Conservation (phyloP, 2,113 vertebrate species). For the Ceyx melanurus region DNA sequence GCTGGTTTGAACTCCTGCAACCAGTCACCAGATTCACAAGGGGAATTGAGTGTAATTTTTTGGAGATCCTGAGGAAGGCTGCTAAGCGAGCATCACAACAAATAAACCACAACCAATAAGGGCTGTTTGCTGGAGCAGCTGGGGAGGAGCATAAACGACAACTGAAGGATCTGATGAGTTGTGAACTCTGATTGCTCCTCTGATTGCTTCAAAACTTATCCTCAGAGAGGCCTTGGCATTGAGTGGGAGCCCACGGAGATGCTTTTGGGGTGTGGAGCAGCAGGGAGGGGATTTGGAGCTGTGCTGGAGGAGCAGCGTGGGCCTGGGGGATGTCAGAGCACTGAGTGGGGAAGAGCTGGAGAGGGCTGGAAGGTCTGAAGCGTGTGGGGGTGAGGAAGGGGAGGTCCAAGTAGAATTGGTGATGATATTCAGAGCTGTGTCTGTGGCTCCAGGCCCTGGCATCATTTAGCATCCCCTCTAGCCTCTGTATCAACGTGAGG, state of each 20-base stretch:
- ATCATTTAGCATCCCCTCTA: background rate
- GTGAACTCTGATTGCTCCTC: background rate
- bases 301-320: background rate
- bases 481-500: background rate
- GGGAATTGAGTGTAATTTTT: slow-evolving; percentile 51
- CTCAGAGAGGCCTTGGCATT: background rate
- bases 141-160: background rate
- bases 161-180: background rate
- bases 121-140: background rate
- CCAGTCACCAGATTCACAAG: slow-evolving; percentile 33
- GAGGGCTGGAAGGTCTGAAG: background rate
- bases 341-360: background rate
- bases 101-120: slow-evolving; percentile 26
- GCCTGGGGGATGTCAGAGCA: background rate
- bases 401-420: background rate
- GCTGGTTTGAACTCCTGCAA: slow-evolving; percentile 55
- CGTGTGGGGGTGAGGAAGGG: background rate
- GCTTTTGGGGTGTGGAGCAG: background rate
- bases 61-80: slow-evolving; percentile 2
- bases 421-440: background rate
- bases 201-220: background rate
- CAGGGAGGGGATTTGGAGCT: background rate
- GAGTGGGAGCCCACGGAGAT: background rate
- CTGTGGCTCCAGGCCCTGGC: background rate
- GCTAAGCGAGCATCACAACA: slow-evolving; percentile 30